These are phyloP conservation scores for Nephila pilipes DNA, from an alignment of 1,140 invertebrate genomes.

Conservation along the genomic window DNA sequence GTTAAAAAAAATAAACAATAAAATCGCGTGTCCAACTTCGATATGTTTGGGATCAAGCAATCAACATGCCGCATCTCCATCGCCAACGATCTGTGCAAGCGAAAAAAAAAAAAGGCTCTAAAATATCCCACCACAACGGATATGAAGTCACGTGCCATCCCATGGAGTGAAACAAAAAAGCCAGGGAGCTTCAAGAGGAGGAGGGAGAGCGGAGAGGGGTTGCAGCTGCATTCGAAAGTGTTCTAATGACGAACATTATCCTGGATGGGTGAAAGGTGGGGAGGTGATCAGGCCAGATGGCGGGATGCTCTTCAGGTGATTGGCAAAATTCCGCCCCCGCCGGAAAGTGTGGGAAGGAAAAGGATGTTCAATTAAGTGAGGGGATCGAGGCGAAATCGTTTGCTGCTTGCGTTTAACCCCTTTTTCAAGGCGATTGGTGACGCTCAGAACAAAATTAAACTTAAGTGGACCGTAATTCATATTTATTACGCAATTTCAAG, in stretches of 20 bases:
- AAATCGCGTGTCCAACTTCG: background rate
- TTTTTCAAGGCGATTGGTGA: background rate
- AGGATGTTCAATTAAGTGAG: background rate
- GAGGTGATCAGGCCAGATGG: background rate
- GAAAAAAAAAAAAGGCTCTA: background rate
- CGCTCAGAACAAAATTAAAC: too few relatives aligned
- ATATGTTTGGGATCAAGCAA: background rate
- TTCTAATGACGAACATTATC: conserved; percentile 21
- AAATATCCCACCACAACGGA: background rate
- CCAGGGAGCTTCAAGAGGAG: background rate
- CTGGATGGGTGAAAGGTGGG: too few relatives aligned
- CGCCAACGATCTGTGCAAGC: background rate
- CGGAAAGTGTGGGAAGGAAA: conserved; percentile 21
- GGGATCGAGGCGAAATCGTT: background rate
- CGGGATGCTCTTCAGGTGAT: conserved; percentile 21
- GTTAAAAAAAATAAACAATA: background rate
- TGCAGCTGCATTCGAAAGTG: background rate
- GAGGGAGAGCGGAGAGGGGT: background rate
- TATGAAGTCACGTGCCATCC: conserved; percentile 19
- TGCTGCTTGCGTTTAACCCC: background rate
- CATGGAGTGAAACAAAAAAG: background rate
- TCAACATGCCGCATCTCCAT: background rate
- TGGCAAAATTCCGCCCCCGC: background rate
- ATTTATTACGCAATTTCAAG: too few relatives aligned
- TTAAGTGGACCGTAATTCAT: too few relatives aligned